Percentiles rank a stretch among this genome's conserved stretches.
These are phyloP conservation scores for Lemur catta DNA, from an alignment of 2,797 vertebrate genomes.

Conservation along the genomic window DNA sequence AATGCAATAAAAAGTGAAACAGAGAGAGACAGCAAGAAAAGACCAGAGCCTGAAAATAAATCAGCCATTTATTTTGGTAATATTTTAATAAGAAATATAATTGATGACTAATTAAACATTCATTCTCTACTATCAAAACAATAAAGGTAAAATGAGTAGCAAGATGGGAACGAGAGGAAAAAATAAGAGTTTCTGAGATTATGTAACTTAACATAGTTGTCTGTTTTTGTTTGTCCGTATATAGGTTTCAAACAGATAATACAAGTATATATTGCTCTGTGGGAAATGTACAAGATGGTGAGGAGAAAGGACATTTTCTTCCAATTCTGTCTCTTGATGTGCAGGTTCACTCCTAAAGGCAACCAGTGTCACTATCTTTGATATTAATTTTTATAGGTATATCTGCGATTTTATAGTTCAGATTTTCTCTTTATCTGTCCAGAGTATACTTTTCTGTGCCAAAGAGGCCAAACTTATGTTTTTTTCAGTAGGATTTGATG, in stretches of 20 bases:
- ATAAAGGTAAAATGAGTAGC: neutral
- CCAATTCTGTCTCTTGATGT: neutral
- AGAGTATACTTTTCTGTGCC: neutral
- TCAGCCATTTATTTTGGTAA: neutral
- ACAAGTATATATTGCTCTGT: neutral
- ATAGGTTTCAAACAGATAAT: neutral
- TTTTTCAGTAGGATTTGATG: conserved; percentile 34
- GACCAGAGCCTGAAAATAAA: neutral
- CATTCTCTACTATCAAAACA: neutral
- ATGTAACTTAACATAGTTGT: neutral
- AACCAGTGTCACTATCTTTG: neutral
- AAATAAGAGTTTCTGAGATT: neutral
- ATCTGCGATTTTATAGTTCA: neutral
- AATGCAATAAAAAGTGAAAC: neutral
- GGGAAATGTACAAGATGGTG: neutral
- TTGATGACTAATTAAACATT: neutral
- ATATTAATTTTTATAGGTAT: neutral
- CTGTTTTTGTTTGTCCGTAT: neutral
- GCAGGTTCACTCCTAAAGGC: neutral
- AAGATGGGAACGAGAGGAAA: neutral
- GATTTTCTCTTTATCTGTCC: neutral
- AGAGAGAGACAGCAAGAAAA: neutral
- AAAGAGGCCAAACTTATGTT: neutral
- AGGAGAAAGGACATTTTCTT: neutral
- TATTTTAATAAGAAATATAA: neutral